Conservation (phyloP, 2,888 invertebrate species). For the Rotaria sp. region DNA sequence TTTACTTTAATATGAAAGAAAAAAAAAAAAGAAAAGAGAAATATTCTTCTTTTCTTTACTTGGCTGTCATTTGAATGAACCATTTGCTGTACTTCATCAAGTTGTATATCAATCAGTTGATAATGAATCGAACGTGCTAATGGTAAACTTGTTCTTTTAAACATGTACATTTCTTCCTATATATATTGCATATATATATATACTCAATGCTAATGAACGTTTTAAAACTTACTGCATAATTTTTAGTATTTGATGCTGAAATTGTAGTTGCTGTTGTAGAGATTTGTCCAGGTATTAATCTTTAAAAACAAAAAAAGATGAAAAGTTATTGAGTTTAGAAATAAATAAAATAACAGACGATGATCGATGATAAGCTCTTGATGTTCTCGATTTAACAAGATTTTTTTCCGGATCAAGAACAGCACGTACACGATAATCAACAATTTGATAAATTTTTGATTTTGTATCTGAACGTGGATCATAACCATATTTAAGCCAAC, state of each 20-base stretch:
- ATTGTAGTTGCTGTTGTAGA: background rate
- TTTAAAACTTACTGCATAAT: background rate
- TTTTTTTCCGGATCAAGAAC: slow-evolving; percentile 33
- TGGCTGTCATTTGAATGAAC: slow-evolving; percentile 12
- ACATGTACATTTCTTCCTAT: slow-evolving; percentile 14
- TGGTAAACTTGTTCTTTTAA: slow-evolving; percentile 23
- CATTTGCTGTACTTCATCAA: slow-evolving; percentile 27
- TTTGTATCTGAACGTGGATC: slow-evolving; percentile 75
- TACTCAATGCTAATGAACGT: background rate
- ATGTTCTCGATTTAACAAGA: slow-evolving; percentile 4
- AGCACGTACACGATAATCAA: slow-evolving; percentile 62
- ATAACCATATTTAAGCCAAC: slow-evolving; percentile 66
- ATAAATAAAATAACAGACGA: background rate
- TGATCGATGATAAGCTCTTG: slow-evolving; percentile 27
- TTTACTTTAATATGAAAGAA: background rate
- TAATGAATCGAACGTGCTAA: slow-evolving; percentile 20
- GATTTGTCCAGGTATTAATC: background rate
- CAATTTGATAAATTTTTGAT: slow-evolving; percentile 75
- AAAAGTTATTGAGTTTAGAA: no score
- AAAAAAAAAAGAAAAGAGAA: no score
- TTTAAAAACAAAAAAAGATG: background rate
- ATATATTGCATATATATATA: background rate
- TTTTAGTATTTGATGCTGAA: background rate
- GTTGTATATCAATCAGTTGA: slow-evolving; percentile 20
- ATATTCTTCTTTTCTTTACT: background rate